Conservation (phyloP, 2,888 invertebrate species). For the Eueremaeus valkanovi region DNA sequence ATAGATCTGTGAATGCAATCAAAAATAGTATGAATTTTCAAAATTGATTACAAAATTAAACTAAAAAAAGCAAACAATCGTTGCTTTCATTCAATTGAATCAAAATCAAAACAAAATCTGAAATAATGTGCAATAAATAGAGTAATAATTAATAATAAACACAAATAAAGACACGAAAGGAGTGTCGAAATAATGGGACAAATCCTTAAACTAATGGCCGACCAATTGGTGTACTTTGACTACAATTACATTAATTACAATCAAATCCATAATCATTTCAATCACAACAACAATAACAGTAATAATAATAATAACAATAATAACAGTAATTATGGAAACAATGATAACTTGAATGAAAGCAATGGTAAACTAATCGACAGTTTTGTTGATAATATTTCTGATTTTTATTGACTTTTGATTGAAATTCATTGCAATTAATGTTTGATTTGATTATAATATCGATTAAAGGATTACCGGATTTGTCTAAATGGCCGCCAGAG, state of each 20-base stretch:
- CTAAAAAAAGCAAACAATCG: no score
- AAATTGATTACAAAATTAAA: no score
- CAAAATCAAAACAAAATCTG: no score
- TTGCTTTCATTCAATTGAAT: no score
- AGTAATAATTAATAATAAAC: no score
- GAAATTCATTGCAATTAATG: not conserved
- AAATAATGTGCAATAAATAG: no score
- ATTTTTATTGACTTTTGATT: not conserved
- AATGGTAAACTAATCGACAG: not conserved
- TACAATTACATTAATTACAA: conserved; percentile 1
- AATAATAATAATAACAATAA: not conserved
- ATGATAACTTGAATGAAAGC: not conserved
- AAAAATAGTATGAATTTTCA: no score
- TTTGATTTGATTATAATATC: no score
- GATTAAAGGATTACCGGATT: conserved; percentile 51
- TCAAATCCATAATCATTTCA: not conserved
- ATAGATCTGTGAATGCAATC: no score
- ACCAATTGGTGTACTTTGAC: not conserved
- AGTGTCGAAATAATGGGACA: not conserved
- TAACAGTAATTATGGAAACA: not conserved
- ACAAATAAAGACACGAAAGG: no score
- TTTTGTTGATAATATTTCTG: not conserved
- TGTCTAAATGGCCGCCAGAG: conserved; percentile 55
- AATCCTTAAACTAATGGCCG: not conserved
- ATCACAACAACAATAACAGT: not conserved